Conservation (phyloP, 23 tunicate genomes). For the Halocynthia aurantium region DNA sequence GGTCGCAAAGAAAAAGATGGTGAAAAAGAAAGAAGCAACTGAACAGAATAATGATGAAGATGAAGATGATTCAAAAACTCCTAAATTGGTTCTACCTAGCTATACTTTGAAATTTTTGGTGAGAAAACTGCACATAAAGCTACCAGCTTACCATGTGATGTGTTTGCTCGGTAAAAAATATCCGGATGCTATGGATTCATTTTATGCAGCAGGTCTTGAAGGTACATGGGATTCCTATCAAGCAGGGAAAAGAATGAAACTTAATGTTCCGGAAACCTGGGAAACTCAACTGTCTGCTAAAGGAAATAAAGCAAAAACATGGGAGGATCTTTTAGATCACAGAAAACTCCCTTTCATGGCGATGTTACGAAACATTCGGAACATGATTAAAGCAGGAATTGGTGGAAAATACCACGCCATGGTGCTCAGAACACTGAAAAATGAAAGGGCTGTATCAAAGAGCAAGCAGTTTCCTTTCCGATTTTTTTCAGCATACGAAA, state of each 20-base stretch:
- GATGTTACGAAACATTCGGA: constrained; percentile 61
- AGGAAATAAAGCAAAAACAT: constrained; percentile 48
- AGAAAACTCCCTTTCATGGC: constrained; percentile 78
- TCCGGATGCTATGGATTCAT: constrained; percentile 31
- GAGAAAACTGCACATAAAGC: constrained; percentile 53
- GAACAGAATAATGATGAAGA: not conserved
- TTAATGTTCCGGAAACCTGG: constrained; percentile 57
- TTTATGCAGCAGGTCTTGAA: constrained; percentile 34
- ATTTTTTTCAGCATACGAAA: constrained; percentile 57
- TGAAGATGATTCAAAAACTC: not conserved
- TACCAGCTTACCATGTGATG: constrained; percentile 77
- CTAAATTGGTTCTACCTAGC: constrained; percentile 11
- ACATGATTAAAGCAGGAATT: constrained; percentile 64
- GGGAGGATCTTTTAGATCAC: constrained; percentile 62
- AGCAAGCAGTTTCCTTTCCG: constrained; percentile 66
- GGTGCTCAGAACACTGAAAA: constrained; percentile 26
- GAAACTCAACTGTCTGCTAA: constrained; percentile 52
- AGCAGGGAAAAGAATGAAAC: constrained; percentile 68
- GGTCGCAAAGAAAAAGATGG: not conserved
- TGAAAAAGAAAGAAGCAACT: constrained; percentile 1
- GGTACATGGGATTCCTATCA: constrained; percentile 50
- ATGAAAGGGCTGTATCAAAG: constrained; percentile 43
- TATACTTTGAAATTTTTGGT: constrained; percentile 39
- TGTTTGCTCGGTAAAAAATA: constrained; percentile 64
- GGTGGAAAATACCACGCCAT: constrained; percentile 32